phyloP scores from a whole-genome alignment of 2,888 invertebrate species.

The Syrista parreyssii region DNA sequence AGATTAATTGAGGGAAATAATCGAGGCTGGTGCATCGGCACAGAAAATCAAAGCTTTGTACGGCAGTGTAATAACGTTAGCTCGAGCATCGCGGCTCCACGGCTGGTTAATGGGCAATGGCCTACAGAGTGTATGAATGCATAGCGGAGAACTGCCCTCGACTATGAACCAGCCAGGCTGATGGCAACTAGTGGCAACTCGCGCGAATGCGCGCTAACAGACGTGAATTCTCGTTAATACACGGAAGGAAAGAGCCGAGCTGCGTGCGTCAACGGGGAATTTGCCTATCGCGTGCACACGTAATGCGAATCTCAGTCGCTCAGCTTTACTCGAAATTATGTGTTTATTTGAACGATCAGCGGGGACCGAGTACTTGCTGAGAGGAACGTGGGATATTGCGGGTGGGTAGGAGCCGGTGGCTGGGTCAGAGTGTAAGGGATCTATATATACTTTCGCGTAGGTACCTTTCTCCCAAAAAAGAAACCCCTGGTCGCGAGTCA shows the following conservation, averaged over 20 bases:
- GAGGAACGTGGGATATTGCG: background rate
- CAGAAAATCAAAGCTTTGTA: slow-evolving; percentile 52
- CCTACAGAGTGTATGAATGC: slow-evolving; percentile 14
- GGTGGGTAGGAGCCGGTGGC: background rate
- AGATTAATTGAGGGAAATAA: slow-evolving; percentile 51
- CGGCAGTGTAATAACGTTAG: slow-evolving; percentile 41
- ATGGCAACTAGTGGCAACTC: background rate
- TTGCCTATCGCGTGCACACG: background rate
- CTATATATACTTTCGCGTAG: background rate
- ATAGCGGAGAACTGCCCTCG: slow-evolving; percentile 4
- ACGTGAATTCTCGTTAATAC: background rate
- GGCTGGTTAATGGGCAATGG: background rate
- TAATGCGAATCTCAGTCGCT: background rate
- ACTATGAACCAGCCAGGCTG: background rate
- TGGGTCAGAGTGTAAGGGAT: background rate
- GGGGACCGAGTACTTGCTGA: background rate
- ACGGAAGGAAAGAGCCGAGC: background rate
- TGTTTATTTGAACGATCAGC: slow-evolving; percentile 37
- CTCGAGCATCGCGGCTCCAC: background rate
- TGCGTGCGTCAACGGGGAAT: background rate
- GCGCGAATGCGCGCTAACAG: background rate
- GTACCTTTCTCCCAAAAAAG: background rate
- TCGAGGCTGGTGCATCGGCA: slow-evolving; percentile 41
- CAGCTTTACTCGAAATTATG: slow-evolving; percentile 36
- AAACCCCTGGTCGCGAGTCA: background rate